Base-by-base conservation (phyloP, 35 echinoderm and acorn worm genomes). In the Heliocidaris tuberculata region DNA sequence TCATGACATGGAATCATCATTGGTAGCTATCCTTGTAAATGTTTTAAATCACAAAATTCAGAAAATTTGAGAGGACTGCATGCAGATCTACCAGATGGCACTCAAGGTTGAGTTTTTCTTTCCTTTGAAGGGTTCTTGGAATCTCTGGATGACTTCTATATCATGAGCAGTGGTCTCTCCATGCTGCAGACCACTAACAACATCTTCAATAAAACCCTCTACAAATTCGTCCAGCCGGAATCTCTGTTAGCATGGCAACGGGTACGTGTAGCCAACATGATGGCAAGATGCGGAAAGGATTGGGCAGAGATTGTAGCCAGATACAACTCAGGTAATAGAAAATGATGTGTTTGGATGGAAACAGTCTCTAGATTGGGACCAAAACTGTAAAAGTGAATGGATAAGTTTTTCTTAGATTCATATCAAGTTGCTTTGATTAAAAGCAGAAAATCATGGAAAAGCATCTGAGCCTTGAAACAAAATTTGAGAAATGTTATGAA, bases 121-220 rank as follows among this genome's bases (percentile, higher is more conserved):
- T 78, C 19, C 87, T 89, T 48, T 89, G 31, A 12, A 99, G 98
- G 98, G 47, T 97, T 95, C 50, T 70, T 99, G 89, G 95, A 97
- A 95, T 99, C 98, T 13, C 54, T 96, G 31, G 98, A 99, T 97
- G 98, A 99, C 70, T 99, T 97, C 32, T 99, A 99, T 94, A 93
- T 97, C 24, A 92, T 99, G 88, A 94, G 94, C 50, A 97, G 86
- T 50, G 96, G 96, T 6, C 95, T 99, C 48, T 93, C 95, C 15
- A 99, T 97, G 98, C 50, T 99, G 13, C 98, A 99, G 48, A 99
- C 98, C 10, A 97, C 98, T 15, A 97, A 97, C 60, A 97, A 97
- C 50, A 61, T 99, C 47, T 99, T 96, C 92, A 99, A 99, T 86
- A 86, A 92, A 19, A 95, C 88, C 17, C 94, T 99, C 30, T 99